Evolutionary conservation across 2,113 vertebrate genomes (phyloP), one percentile per base, ranked within the genome.

Genomic region (Azemiops feae): DNA sequence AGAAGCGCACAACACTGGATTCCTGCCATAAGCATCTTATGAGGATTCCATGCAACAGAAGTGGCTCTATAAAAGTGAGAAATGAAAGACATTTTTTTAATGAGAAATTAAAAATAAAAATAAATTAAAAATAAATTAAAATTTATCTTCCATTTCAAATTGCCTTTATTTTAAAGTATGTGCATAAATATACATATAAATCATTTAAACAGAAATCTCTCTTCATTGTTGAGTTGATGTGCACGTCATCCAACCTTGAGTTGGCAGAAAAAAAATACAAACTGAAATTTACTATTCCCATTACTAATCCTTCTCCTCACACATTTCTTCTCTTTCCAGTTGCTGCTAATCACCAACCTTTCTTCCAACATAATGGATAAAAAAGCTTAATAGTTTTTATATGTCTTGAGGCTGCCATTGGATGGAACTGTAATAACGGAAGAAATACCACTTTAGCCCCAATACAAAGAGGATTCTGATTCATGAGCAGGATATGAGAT

Each of bases 41-140:
- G 98, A n/a, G 98, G 98, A 96, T 98, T 99, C 98, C 98, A 98
- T 60, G 98, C 98, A 2, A 99, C 98, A 22, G 98, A 98, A 95
- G 98, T 96, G 50, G 98, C 98, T 95, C 98, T 99, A 58, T 12
- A 1, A 89, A 69, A 86, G 93, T 58, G 85, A 95, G 90, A 81
- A 94, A 89, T 52, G 9, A 53, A 94, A 53, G 34, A 87, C 58
- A 85, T 0, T 11, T 58, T 22, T 22, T 64, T 64, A 64, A n/a
- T 64, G 60, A 64, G 27, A 64, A n/a, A n/a, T 64, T 64, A n/a
- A 64, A 64, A 14, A 14, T 60, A 60, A 60, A 60, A 27, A 64
- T n/a, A n/a, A 64, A 64, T 64, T 60, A 60, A 58, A 30, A 43
- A 43, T 43, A 25, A 30, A 30, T 11, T 11, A 64, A n/a, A n/a